Base-by-base conservation (phyloP, 2,797 vertebrate genomes). In the Chloroceryle amazona region DNA sequence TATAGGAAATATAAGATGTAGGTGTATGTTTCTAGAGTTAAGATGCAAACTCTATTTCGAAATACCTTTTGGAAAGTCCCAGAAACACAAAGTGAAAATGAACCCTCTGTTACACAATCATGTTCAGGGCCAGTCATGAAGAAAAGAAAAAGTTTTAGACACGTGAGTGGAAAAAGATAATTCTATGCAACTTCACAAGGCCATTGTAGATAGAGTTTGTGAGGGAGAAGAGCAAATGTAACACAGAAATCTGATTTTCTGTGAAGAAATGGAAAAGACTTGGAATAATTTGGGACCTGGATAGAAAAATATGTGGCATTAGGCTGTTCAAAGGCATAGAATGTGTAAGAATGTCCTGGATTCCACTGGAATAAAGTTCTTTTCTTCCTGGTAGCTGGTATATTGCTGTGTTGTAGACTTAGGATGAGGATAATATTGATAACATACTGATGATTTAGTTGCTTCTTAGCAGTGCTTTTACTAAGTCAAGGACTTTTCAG, bases 1-100 rank as follows among this genome's bases (percentile, higher is more conserved):
- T 74, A 47, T 21, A 68, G 21, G 35, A 90, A 89, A 75, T 33
- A 7, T 54, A 61, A 86, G 12, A 46, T 1, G 1, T 26, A 79
- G 29, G 35, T 13, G 1, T 39, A 1, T 35, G 23, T 80, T 93
- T 87, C 46, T 82, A 52, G 21, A 67, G 3, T 4, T 71, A 31
- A 89, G 33, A 26, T 29, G 7, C 9, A 89, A 90, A 66, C 7
- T 70, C 4, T 25, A 61, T 78, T 89, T 91, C 74, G 8, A 74
- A 82, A 12, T 55, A 74, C 11, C 8, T 78, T 94, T 76, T 44
- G 10, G 28, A 95, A 42, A 83, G 28, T 3, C 10, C 4, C 44
- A 57, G 41, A 78, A 83, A 89, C 26, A 20, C 37, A 63, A 88
- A 57, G 18, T 29, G 29, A 81, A 94, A 94, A 81, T 46, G 1